Percentiles rank a stretch among this genome's conserved stretches.
Evolutionary conservation across 1,140 invertebrate genomes (phyloP).

Genomic region (Lordiphosa mommai): DNA sequence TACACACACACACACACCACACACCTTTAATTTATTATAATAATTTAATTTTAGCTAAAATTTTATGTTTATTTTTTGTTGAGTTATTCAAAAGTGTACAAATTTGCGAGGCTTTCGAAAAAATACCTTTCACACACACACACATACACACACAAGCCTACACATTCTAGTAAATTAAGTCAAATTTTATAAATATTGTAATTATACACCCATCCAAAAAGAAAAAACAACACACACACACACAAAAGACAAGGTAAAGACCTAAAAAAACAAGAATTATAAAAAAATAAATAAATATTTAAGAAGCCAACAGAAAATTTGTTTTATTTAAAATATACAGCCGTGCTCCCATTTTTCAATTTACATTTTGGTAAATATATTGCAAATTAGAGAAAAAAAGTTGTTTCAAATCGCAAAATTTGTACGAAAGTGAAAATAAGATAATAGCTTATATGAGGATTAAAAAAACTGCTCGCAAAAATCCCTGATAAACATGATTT

Average conservation of each 20-base stretch:
- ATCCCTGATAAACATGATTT: too few species aligned
- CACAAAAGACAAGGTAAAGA: conserved; percentile 73
- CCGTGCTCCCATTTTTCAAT: too few species aligned
- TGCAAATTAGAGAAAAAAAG: too few species aligned
- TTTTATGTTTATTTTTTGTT: conserved; percentile 41
- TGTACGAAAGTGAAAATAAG: too few species aligned
- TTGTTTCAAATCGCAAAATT: too few species aligned
- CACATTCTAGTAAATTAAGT: conserved; percentile 73
- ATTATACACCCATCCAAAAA: conserved; percentile 46
- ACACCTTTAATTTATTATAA: conserved; percentile 17
- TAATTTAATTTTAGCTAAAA: conserved; percentile 47
- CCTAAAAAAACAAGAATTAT: conserved; percentile 53
- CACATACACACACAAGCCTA: conserved; percentile 33
- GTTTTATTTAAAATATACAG: conserved; percentile 10
- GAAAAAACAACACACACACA: conserved; percentile 44
- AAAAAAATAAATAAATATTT: conserved; percentile 55
- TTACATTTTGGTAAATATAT: too few species aligned
- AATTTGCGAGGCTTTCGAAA: conserved; percentile 53
- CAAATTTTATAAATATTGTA: conserved; percentile 68
- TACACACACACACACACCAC: background rate
- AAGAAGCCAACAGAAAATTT: conserved; percentile 9
- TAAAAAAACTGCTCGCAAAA: too few species aligned
- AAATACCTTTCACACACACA: conserved; percentile 22
- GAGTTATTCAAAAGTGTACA: conserved; percentile 42
- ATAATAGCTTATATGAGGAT: too few species aligned